These are phyloP conservation scores for Acrocephalus kingi DNA, from an alignment of 2,113 vertebrate species.

Conservation along the genomic window DNA sequence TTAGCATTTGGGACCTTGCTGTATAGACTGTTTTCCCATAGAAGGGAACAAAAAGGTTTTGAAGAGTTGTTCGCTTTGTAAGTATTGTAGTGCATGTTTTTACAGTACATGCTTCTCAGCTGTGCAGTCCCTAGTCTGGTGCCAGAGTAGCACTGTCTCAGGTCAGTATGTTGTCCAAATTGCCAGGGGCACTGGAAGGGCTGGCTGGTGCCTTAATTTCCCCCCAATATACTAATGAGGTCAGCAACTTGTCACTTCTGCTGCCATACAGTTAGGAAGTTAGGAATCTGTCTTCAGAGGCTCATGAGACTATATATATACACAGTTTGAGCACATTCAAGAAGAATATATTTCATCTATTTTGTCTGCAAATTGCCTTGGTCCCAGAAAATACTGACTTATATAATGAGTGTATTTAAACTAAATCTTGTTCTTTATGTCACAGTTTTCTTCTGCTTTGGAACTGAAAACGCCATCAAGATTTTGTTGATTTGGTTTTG, in stretches of 20 bases:
- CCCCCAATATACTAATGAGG: background rate
- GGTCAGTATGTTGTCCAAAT: background rate
- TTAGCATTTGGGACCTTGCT: background rate
- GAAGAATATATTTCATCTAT: background rate
- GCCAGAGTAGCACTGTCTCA: background rate
- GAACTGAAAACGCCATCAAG: background rate
- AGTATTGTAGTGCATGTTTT: background rate
- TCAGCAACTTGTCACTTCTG: background rate
- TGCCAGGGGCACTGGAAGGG: background rate
- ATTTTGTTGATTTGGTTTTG: background rate
- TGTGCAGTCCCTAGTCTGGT: background rate
- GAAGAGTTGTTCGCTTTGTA: background rate
- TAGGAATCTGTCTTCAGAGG: background rate
- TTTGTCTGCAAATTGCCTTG: background rate
- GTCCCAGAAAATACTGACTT: background rate
- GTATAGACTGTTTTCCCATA: background rate
- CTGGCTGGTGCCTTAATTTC: background rate
- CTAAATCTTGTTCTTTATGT: background rate
- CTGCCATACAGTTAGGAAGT: background rate
- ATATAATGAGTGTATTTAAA: background rate
- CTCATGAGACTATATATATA: rapidly evolving
- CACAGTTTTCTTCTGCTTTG: background rate
- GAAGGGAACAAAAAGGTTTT: background rate
- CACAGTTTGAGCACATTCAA: background rate
- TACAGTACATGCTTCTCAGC: background rate